Evolutionary conservation across 2,888 invertebrate genomes (phyloP).

Genomic region (Macropis europaea): DNA sequence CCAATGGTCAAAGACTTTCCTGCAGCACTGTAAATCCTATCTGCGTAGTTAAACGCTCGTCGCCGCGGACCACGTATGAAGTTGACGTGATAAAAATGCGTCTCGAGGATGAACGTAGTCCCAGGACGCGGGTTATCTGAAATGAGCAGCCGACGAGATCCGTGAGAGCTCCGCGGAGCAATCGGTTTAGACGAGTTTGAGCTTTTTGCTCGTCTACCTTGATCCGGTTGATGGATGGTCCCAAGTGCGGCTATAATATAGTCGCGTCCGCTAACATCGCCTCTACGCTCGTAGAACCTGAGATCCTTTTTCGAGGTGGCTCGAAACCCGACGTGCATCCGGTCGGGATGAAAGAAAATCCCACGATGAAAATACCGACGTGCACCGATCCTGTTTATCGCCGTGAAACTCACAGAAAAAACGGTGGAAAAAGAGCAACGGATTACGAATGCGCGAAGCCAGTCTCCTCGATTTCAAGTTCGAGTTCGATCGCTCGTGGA

Average conservation of each 20-base stretch:
- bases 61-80: conserved; percentile 5
- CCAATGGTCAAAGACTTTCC: no score
- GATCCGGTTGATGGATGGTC: conserved; percentile 63
- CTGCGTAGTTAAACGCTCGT: conserved; percentile 15
- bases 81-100: conserved; percentile 32
- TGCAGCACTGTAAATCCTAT: conserved; percentile 8
- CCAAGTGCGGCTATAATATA: conserved; percentile 24
- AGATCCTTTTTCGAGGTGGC: not conserved
- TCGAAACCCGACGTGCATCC: not conserved
- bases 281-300: not conserved
- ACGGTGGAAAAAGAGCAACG: not conserved
- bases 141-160: conserved; percentile 38
- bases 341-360: conserved; percentile 8
- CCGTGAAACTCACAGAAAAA: not conserved
- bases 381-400: not conserved
- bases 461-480: conserved; percentile 55
- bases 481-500: conserved; percentile 49
- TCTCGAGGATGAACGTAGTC: conserved; percentile 11
- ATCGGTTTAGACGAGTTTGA: conserved; percentile 63
- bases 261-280: conserved; percentile 15
- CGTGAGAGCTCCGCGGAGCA: conserved; percentile 56
- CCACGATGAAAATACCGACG: conserved; percentile 9
- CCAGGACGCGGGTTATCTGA: conserved; percentile 48
- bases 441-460: conserved; percentile 8
- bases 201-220: conserved; percentile 61